A percentile compares a stretch with the other conserved stretches of the same genome.
These are phyloP conservation scores for Mormyrops boulengeri DNA, from an alignment of 2,797 vertebrate genomes.

Conservation along the genomic window DNA sequence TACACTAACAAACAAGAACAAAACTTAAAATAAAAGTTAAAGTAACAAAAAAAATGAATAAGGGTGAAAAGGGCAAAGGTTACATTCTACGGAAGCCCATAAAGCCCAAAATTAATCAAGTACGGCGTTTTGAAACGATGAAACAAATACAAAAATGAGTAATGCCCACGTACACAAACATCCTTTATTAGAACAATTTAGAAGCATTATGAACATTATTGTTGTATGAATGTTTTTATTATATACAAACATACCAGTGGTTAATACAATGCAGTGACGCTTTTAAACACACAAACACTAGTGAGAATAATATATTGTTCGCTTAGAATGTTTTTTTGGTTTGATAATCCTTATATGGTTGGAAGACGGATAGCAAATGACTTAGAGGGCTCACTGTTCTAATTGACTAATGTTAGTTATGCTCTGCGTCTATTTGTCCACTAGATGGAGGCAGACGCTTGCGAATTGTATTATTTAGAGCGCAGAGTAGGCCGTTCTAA, in stretches of 20 bases:
- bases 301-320: neutral
- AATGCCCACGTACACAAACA: neutral
- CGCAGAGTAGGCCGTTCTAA: neutral
- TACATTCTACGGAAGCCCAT: constrained; percentile 26
- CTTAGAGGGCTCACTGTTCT: neutral
- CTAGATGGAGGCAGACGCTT: constrained; percentile 13
- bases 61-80: constrained; percentile 32
- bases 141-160: neutral
- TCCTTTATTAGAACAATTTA: neutral
- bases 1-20: constrained; percentile 23
- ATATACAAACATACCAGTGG: neutral
- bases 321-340: neutral
- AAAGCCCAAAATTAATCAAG: constrained; percentile 27
- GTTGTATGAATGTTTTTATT: neutral
- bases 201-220: neutral
- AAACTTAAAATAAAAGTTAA: constrained; percentile 44
- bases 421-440: neutral
- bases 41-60: constrained; percentile 26
- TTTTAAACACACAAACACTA: neutral
- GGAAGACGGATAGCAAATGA: neutral
- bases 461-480: neutral
- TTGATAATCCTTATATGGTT: neutral
- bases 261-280: neutral
- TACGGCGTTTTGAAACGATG: neutral
- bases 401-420: neutral